phyloP scores from a whole-genome alignment of 2,797 vertebrate species.

The Acrossocheilus fasciatus region DNA sequence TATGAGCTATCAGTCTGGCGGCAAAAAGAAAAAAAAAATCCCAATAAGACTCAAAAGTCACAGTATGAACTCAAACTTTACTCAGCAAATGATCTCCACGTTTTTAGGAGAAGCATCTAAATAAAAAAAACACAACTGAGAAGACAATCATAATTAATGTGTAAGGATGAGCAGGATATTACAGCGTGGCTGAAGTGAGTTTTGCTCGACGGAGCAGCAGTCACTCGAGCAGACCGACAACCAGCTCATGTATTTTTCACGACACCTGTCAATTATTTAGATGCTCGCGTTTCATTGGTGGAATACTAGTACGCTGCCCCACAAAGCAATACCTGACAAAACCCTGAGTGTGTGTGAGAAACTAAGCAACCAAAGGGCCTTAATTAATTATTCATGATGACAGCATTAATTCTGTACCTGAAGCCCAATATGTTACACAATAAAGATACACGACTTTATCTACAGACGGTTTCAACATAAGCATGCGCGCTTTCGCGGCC shows the following conservation, averaged over 20 bases:
- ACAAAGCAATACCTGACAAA: slow-evolving; percentile 29
- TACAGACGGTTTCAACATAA: neutral
- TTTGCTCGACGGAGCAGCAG: neutral
- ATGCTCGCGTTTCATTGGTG: slow-evolving; percentile 41
- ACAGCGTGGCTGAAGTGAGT: neutral
- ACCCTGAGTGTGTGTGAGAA: slow-evolving; percentile 19
- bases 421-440: neutral
- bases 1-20: neutral
- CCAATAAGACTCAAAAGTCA: neutral
- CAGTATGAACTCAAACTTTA: neutral
- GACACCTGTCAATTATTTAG: slow-evolving; percentile 52
- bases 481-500: too few species aligned
- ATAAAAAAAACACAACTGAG: too few species aligned
- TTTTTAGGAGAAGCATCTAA: neutral
- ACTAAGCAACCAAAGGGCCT: neutral
- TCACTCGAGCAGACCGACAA: slow-evolving; percentile 14
- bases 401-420: slow-evolving; percentile 10
- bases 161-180: neutral
- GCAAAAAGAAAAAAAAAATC: neutral
- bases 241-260: slow-evolving; percentile 34
- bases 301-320: slow-evolving; percentile 32
- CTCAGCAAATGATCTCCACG: neutral
- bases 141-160: neutral
- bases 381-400: neutral
- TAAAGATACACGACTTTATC: neutral